These are phyloP conservation scores for Oreohelix idahoensis DNA, from an alignment of 1,140 invertebrate species.

Conservation along the genomic window DNA sequence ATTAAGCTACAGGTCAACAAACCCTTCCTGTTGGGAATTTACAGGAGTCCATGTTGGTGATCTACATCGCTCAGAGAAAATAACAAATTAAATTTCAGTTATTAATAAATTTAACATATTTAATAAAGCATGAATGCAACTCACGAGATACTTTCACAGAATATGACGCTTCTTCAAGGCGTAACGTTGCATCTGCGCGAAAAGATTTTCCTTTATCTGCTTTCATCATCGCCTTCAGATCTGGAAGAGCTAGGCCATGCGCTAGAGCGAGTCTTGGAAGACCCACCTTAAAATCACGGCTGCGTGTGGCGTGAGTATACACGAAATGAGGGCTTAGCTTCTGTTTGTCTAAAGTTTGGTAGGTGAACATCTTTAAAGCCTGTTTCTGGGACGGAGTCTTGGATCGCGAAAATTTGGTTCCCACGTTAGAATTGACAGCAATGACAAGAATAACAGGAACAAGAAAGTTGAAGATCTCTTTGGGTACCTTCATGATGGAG, in stretches of 20 bases:
- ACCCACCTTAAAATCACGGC: not conserved
- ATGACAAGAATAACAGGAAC: not conserved
- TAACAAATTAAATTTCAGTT: too few relatives aligned
- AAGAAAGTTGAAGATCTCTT: not conserved
- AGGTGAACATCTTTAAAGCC: not conserved
- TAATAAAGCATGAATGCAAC: not conserved
- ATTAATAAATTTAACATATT: too few relatives aligned
- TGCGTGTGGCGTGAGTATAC: not conserved
- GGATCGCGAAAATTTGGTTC: not conserved
- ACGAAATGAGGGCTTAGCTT: not conserved
- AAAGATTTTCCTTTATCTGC: not conserved
- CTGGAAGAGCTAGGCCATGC: not conserved
- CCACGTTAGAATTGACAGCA: not conserved
- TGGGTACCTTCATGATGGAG: not conserved
- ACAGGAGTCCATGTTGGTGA: too few relatives aligned
- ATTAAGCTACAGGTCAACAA: too few relatives aligned
- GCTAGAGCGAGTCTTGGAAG: not conserved
- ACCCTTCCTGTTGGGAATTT: too few relatives aligned
- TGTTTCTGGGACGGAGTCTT: not conserved
- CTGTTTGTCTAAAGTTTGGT: not conserved
- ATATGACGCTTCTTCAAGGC: not conserved
- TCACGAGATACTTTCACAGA: not conserved
- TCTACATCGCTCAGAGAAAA: too few relatives aligned
- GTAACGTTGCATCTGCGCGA: not conserved
- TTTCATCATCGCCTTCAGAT: not conserved